Conservation (phyloP, 1,140 invertebrate genomes). For the Alviniconcha marisindica region DNA sequence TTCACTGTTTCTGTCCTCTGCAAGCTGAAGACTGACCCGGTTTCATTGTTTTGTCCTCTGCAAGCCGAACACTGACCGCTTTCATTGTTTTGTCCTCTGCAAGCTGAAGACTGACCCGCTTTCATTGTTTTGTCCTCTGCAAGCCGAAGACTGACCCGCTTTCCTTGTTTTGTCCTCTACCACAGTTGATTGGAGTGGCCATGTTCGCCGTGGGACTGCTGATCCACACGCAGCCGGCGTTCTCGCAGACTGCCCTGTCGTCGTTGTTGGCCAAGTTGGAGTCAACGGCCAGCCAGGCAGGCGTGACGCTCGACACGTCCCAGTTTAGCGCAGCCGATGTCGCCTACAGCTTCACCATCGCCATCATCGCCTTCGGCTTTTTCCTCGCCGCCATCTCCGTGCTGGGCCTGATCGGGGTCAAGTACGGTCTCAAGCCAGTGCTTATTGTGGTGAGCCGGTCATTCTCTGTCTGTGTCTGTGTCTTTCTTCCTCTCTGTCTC, state of each 20-base stretch:
- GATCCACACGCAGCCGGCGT: constrained; percentile 23
- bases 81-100: neutral
- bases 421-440: constrained; percentile 46
- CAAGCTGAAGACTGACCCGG: neutral
- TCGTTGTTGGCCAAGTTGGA: neutral
- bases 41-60: neutral
- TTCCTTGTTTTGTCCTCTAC: no score
- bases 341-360: constrained; percentile 41
- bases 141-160: neutral
- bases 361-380: constrained; percentile 48
- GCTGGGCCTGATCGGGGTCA: constrained; percentile 49
- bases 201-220: constrained; percentile 18
- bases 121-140: neutral
- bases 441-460: constrained; percentile 44
- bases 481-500: no score
- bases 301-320: constrained; percentile 1
- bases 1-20: neutral
- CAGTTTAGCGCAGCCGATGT: constrained; percentile 44
- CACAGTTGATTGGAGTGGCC: constrained; percentile 9
- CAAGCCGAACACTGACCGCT: neutral
- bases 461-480: no score
- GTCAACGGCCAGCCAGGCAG: constrained; percentile 3
- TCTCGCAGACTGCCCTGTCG: neutral
- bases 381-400: constrained; percentile 47
- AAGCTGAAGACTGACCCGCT: neutral